A percentile compares a stretch with the other conserved stretches of the same genome.
Conservation (phyloP, 2,888 invertebrate species). For the Netelia fuscicornis region DNA sequence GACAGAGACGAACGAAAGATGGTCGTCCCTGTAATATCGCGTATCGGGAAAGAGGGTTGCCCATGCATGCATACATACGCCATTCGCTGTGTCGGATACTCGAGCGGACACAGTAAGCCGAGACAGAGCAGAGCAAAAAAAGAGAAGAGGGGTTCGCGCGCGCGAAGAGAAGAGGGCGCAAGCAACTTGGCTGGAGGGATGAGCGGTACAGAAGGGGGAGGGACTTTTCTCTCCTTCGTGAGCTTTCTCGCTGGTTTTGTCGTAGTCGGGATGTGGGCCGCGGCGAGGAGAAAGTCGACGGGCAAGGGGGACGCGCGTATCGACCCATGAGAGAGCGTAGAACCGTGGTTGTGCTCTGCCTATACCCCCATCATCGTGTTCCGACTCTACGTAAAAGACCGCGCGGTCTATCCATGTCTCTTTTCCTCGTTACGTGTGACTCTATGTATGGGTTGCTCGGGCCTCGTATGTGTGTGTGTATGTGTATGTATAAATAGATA, state of each 20-base stretch:
- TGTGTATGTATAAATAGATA: background rate
- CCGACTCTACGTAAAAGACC: constrained; percentile 13
- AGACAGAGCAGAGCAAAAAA: constrained; percentile 35
- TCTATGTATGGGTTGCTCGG: background rate
- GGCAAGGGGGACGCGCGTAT: constrained; percentile 61
- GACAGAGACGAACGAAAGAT: background rate
- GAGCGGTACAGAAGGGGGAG: background rate
- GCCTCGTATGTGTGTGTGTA: background rate
- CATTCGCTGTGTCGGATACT: constrained; percentile 22
- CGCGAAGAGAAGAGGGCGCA: constrained; percentile 17
- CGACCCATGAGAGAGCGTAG: constrained; percentile 57
- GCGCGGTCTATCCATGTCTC: background rate
- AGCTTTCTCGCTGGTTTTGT: constrained; percentile 51
- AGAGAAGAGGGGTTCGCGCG: background rate
- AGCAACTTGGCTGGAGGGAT: constrained; percentile 1
- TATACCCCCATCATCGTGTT: constrained; percentile 41
- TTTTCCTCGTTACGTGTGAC: background rate
- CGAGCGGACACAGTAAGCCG: constrained; percentile 36
- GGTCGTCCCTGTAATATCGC: background rate
- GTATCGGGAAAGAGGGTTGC: constrained; percentile 28
- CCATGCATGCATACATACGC: constrained; percentile 3
- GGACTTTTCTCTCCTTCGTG: constrained; percentile 38
- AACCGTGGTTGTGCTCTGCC: constrained; percentile 4
- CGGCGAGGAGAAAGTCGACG: constrained; percentile 53
- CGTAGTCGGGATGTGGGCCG: constrained; percentile 44